Evolutionary conservation across 2,888 invertebrate species (phyloP).

Genomic region (Pegoplata infirma): DNA sequence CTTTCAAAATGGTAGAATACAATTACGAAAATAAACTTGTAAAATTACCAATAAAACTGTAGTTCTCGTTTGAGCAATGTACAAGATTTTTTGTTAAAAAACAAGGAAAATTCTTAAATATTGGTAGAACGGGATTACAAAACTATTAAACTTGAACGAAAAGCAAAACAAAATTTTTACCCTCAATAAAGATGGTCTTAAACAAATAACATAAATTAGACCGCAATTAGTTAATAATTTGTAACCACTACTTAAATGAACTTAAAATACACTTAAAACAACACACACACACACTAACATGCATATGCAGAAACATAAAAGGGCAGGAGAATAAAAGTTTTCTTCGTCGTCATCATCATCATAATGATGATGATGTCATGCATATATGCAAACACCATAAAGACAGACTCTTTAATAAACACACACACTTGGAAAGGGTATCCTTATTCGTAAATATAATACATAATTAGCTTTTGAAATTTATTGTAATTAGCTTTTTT

Average conservation of each 20-base stretch:
- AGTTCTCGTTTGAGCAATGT: too few relatives aligned
- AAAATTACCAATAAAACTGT: too few relatives aligned
- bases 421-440: not conserved
- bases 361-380: constrained; percentile 15
- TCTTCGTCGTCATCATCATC: not conserved
- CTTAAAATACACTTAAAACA: constrained; percentile 51
- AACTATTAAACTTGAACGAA: not conserved
- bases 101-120: too few relatives aligned
- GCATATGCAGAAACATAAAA: constrained; percentile 4
- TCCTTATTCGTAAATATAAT: not conserved
- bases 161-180: not conserved
- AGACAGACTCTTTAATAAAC: not conserved
- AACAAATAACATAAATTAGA: constrained; percentile 59
- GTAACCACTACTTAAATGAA: constrained; percentile 57
- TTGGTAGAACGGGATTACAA: too few relatives aligned
- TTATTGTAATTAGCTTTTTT: constrained; percentile 42
- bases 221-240: constrained; percentile 62
- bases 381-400: not conserved
- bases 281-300: not conserved
- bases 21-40: too few relatives aligned
- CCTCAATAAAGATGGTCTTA: constrained; percentile 12
- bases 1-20: too few relatives aligned
- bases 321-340: constrained; percentile 11
- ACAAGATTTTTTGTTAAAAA: too few relatives aligned
- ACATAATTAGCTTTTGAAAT: constrained; percentile 40